phyloP scores from a whole-genome alignment of 2,113 vertebrate species.

The Ophthalmolycus amberensis region DNA sequence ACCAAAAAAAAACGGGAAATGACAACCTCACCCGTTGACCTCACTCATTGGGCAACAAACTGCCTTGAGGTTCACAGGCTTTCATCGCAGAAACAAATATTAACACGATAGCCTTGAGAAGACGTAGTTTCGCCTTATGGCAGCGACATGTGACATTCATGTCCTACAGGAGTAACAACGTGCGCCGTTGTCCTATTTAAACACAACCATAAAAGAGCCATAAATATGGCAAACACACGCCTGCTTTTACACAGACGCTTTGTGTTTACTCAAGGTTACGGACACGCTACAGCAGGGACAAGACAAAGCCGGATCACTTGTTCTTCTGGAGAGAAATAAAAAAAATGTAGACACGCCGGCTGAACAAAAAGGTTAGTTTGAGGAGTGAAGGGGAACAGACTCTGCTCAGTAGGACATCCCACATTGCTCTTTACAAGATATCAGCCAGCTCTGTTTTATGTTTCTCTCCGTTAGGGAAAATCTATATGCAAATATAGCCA shows the following conservation, averaged over 20 bases:
- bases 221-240: slow-evolving; percentile 32
- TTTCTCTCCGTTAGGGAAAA: slow-evolving; percentile 18
- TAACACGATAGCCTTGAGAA: background rate
- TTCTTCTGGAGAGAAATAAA: background rate
- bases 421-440: slow-evolving; percentile 37
- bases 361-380: slow-evolving; percentile 47
- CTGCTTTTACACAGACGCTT: slow-evolving; percentile 3
- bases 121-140: background rate
- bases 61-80: background rate
- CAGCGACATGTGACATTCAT: slow-evolving; percentile 12
- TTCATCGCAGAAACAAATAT: slow-evolving; percentile 17
- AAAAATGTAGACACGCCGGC: slow-evolving; percentile 3
- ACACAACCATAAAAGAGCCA: slow-evolving; percentile 31
- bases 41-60: slow-evolving; percentile 6
- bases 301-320: background rate
- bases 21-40: slow-evolving; percentile 49
- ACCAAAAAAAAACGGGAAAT: slow-evolving; percentile 68
- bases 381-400: slow-evolving; percentile 38
- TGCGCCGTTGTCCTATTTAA: background rate
- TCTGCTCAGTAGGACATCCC: slow-evolving; percentile 50
- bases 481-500: slow-evolving; percentile 40
- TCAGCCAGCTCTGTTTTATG: slow-evolving; percentile 6
- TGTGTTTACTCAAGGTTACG: slow-evolving; percentile 31
- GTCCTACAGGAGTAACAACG: background rate
- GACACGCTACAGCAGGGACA: background rate